Percentiles rank a stretch among this genome's conserved stretches.
phyloP scores from a whole-genome alignment of 2,888 invertebrate species.

The Habrosyne pyritoides region DNA sequence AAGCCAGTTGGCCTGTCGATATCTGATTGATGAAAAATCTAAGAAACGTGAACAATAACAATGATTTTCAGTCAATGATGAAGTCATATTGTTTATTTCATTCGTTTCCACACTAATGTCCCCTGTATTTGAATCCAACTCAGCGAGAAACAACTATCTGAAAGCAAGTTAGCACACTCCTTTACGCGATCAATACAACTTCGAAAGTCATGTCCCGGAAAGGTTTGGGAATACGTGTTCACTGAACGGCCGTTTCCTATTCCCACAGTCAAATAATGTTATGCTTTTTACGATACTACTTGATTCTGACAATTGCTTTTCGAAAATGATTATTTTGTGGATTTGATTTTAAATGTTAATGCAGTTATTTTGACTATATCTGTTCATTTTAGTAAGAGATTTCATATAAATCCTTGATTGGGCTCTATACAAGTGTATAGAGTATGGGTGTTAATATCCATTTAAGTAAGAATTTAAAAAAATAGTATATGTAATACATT shows the following conservation, averaged over 20 bases:
- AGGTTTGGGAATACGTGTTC: slow-evolving; percentile 7
- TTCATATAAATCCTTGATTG: too few species aligned
- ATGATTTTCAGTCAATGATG: too few species aligned
- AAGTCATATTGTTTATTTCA: too few species aligned
- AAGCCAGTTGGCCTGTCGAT: too few species aligned
- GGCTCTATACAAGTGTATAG: too few species aligned
- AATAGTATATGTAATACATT: too few species aligned
- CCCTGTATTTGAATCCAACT: background rate
- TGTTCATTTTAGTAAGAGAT: too few species aligned
- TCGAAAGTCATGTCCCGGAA: slow-evolving; percentile 4
- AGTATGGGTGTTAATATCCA: too few species aligned
- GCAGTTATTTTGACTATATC: too few species aligned
- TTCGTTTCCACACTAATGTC: background rate
- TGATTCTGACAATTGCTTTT: background rate
- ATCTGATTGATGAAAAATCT: too few species aligned
- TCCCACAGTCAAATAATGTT: slow-evolving; percentile 1
- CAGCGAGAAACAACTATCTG: background rate
- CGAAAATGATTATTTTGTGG: background rate
- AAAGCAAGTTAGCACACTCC: background rate
- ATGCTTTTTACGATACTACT: background rate
- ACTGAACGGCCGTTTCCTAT: background rate
- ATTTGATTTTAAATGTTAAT: background rate
- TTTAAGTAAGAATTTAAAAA: too few species aligned
- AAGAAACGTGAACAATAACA: too few species aligned
- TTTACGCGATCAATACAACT: background rate